phyloP scores from a whole-genome alignment of 2,113 vertebrate species.

The Channa argus region DNA sequence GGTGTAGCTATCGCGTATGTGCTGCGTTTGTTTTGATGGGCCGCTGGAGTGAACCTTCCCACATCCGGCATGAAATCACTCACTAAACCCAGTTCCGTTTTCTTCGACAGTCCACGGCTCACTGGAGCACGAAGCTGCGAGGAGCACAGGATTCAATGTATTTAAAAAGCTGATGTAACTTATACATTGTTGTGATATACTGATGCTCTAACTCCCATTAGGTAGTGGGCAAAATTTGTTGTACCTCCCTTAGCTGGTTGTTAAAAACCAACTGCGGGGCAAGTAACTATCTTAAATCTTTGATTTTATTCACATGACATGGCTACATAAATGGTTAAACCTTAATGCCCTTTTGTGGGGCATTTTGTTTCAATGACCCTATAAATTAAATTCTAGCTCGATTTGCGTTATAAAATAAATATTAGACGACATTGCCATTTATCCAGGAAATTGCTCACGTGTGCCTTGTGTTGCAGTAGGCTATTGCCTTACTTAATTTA shows the following conservation, averaged over 20 bases:
- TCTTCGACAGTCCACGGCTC: background rate
- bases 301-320: conserved; percentile 41
- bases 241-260: too few species aligned
- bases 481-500: background rate
- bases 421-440: too few species aligned
- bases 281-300: conserved; percentile 48
- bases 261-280: background rate
- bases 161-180: background rate
- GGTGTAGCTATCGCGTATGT: background rate
- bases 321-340: too few species aligned
- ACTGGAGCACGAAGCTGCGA: background rate
- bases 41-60: background rate
- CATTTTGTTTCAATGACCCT: too few species aligned
- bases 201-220: rapidly evolving
- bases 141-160: rapidly evolving
- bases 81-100: conserved; percentile 41
- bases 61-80: conserved; percentile 21
- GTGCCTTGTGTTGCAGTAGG: too few species aligned
- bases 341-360: too few species aligned
- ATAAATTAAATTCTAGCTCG: too few species aligned
- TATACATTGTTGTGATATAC: rapidly evolving
- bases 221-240: rapidly evolving
- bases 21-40: conserved; percentile 63
- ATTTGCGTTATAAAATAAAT: too few species aligned
- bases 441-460: too few species aligned